Evolutionary conservation across 37 sponge, comb jelly and placozoan species (phyloP), one percentile per base, ranked within the genome.

Genomic region (Corticium candelabrum): DNA sequence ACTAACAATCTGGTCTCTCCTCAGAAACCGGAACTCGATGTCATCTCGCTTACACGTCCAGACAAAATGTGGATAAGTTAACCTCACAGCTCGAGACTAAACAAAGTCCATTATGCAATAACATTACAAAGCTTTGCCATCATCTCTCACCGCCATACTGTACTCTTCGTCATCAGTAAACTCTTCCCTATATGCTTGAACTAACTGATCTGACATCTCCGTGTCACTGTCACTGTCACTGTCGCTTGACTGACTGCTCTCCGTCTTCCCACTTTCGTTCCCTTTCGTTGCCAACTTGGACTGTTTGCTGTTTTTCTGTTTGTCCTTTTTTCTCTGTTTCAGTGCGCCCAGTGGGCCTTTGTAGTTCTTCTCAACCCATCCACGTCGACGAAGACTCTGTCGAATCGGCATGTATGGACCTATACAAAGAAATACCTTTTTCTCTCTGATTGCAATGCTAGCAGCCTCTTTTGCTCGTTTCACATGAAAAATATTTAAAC

Each of bases 321-420:
- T 1, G 2, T 36, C 37, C 1, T 3, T 40, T 31, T 36, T 81
- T 32, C 34, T 78, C 69, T 78, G 39, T 3, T 3, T 5, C 67
- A 33, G 32, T 68, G 79, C 37, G n/a, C 76, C 81, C 2, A 56
- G 21, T 77, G 79, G 41, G 11, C 68, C 79, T 11, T 80, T 21
- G 76, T 93, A 87, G 68, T 83, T 75, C 73, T 83, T 81, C 75
- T 92, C 97, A 57, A 96, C 90, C 97, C 97, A 96, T 1, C 97
- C 97, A 30, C 97, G 81, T 72, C 68, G 50, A 2, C 87, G 38
- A 67, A 96, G 80, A 11, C 86, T 67, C 70, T 72, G 79, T 0
- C 93, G 83, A 3, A 96, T 69, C n/a, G 77, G 68, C 3, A 82
- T 69, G 74, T 96, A 96, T 27, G 88, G 88, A 41, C 93, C 93